phyloP scores from a whole-genome alignment of 1,140 invertebrate genomes.

The Agraylea sexmaculata region DNA sequence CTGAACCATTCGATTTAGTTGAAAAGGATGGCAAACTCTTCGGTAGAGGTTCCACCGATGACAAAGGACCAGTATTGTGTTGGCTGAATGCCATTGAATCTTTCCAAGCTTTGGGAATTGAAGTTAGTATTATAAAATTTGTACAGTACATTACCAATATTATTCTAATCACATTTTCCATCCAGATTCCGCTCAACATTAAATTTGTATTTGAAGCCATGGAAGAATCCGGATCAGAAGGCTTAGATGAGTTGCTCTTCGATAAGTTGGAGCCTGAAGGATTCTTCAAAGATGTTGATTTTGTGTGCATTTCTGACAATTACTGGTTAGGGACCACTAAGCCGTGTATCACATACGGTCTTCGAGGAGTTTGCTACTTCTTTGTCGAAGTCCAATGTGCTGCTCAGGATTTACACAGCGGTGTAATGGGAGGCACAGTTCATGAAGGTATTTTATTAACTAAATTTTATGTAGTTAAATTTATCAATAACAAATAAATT shows the following conservation, averaged over 20 bases:
- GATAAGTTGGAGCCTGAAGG: conserved; percentile 40
- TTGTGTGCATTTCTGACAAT: conserved; percentile 96
- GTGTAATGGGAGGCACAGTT: conserved; percentile 85
- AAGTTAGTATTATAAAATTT: conserved; percentile 24
- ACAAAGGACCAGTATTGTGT: conserved; percentile 85
- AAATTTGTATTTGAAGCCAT: conserved; percentile 98
- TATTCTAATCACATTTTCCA: conserved; percentile 19
- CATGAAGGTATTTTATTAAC: conserved; percentile 40
- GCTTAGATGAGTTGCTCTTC: conserved; percentile 77
- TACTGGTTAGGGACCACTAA: conserved; percentile 96
- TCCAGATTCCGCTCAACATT: conserved; percentile 75
- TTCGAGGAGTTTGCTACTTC: conserved; percentile 90
- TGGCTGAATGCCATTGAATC: conserved; percentile 93
- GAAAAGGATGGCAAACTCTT: conserved; percentile 86
- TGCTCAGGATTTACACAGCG: conserved; percentile 88
- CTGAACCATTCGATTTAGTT: conserved; percentile 84
- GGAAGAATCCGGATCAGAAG: conserved; percentile 96
- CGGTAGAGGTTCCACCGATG: conserved; percentile 87
- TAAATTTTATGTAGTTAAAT: background rate
- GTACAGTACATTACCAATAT: conserved; percentile 3
- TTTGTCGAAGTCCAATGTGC: conserved; percentile 81
- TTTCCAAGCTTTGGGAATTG: conserved; percentile 58
- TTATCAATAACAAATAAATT: conserved; percentile 1
- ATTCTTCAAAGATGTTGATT: conserved; percentile 81
- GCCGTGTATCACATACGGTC: conserved; percentile 94